Percentiles rank a stretch among this genome's conserved stretches.
phyloP scores from a whole-genome alignment of 2,797 vertebrate genomes.

The Chlorospingus semifuscus region DNA sequence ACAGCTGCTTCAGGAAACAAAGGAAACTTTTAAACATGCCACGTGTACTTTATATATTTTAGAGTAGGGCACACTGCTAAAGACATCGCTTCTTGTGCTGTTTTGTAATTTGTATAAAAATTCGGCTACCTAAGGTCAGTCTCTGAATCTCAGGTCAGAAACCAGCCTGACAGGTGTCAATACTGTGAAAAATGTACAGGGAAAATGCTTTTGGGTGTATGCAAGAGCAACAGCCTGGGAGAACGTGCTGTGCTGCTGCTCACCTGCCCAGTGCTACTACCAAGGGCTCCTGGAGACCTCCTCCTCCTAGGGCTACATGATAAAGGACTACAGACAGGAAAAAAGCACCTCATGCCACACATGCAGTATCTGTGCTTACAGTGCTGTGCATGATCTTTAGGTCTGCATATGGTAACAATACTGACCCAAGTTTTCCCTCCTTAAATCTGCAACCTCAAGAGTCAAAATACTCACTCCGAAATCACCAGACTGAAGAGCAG shows the following conservation, averaged over 20 bases:
- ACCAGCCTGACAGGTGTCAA: fast-evolving
- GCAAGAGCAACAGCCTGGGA: background rate
- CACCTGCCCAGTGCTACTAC: background rate
- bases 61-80: background rate
- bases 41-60: background rate
- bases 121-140: background rate
- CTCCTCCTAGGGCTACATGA: background rate
- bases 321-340: background rate
- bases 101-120: background rate
- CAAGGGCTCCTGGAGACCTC: background rate
- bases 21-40: background rate
- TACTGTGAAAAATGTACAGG: background rate
- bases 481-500: background rate
- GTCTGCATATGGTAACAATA: fast-evolving
- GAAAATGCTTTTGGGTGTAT: background rate
- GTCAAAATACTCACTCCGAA: background rate
- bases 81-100: background rate
- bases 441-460: background rate
- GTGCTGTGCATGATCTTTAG: background rate
- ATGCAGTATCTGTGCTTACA: background rate
- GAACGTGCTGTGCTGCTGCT: background rate
- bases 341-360: background rate
- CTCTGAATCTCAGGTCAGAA: background rate
- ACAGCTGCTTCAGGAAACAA: background rate
- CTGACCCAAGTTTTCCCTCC: background rate